Percentiles rank a stretch among this genome's conserved stretches.
phyloP scores from a whole-genome alignment of 2,888 invertebrate species.

The Cancer borealis region DNA sequence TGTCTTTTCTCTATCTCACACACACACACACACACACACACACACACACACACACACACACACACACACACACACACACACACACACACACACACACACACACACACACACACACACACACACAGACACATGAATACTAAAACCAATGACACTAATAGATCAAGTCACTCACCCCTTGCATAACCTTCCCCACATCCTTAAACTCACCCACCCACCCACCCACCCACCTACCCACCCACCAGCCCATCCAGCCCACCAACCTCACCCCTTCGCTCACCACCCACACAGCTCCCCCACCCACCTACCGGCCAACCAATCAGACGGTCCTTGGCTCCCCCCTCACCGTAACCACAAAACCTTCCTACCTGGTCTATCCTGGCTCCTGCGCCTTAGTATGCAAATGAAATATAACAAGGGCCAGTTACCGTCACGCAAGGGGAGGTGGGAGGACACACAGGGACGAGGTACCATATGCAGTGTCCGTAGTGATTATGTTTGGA shows the following conservation, averaged over 20 bases:
- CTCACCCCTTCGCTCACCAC: neutral
- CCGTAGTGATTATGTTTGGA: neutral
- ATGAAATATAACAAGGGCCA: conserved; percentile 43
- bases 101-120: neutral
- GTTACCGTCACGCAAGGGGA: conserved; percentile 44
- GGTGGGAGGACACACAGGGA: neutral
- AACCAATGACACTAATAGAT: neutral
- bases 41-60: conserved; percentile 17
- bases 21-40: conserved; percentile 26
- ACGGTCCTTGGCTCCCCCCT: neutral
- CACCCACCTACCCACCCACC: neutral
- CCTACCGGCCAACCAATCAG: neutral
- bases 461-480: neutral
- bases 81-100: too few species aligned
- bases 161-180: neutral
- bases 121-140: neutral
- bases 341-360: conserved; percentile 9
- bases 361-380: conserved; percentile 16
- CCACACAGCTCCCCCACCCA: neutral
- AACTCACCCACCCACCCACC: neutral
- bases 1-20: neutral
- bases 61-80: too few species aligned
- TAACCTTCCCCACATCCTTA: conserved; percentile 11
- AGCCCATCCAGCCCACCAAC: neutral
- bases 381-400: conserved; percentile 43